Conservation (phyloP, 64 coral and sea anemone genomes). For the Hydrozoanthus tunicans region DNA sequence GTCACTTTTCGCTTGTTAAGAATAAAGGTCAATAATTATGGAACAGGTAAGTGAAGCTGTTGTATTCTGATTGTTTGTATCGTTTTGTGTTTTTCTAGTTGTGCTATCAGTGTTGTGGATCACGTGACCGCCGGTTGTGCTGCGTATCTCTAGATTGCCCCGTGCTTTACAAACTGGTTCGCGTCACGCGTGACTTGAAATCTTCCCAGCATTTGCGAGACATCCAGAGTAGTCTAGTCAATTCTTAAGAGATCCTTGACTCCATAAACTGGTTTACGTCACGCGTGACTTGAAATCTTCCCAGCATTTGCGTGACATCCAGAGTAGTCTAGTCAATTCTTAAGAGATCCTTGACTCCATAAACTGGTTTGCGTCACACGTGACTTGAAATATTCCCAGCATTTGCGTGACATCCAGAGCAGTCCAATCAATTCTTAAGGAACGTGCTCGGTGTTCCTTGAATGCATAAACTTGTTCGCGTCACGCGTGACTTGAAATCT, state of each 20-base stretch:
- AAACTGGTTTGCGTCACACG: slow-evolving; percentile 83
- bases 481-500: slow-evolving; percentile 70
- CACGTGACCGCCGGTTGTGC: slow-evolving; percentile 72
- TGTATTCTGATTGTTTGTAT: not conserved
- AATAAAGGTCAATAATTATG: too few species aligned
- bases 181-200: slow-evolving; percentile 70
- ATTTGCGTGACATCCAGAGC: slow-evolving; percentile 53
- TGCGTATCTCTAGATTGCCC: slow-evolving; percentile 92
- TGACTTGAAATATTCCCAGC: slow-evolving; percentile 62
- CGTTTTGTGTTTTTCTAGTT: slow-evolving; percentile 46
- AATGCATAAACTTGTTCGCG: slow-evolving; percentile 78
- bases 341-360: slow-evolving; percentile 69
- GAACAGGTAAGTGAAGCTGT: too few species aligned
- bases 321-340: slow-evolving; percentile 2
- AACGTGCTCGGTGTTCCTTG: slow-evolving; percentile 75
- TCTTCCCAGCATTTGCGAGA: slow-evolving; percentile 63
- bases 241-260: slow-evolving; percentile 58
- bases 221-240: slow-evolving; percentile 18
- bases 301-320: slow-evolving; percentile 59
- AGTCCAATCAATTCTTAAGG: slow-evolving; percentile 5
- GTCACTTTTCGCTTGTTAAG: too few species aligned
- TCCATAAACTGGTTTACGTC: slow-evolving; percentile 78
- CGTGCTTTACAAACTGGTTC: slow-evolving; percentile 87
- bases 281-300: slow-evolving; percentile 72
- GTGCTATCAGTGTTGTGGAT: slow-evolving; percentile 87